phyloP scores from a whole-genome alignment of 2,888 invertebrate species.

The Amaurobius ferox region DNA sequence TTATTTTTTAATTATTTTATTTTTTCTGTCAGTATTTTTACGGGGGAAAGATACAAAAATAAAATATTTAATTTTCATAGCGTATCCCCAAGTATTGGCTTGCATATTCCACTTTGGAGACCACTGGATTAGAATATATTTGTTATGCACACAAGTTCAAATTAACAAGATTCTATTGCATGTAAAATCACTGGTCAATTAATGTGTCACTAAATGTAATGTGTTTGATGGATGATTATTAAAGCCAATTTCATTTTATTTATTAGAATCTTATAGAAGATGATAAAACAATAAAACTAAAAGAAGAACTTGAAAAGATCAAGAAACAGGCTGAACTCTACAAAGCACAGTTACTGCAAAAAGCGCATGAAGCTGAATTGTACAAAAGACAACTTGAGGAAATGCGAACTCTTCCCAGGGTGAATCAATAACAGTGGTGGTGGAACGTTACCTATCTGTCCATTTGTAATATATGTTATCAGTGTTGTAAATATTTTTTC shows the following conservation, averaged over 20 bases:
- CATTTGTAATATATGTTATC: conserved; percentile 29
- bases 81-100: too few species aligned
- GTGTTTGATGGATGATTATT: too few species aligned
- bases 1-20: too few species aligned
- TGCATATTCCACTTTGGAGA: too few species aligned
- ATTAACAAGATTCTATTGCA: too few species aligned
- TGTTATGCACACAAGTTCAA: too few species aligned
- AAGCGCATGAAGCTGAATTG: conserved; percentile 71
- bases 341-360: conserved; percentile 71
- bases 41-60: too few species aligned
- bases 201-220: too few species aligned
- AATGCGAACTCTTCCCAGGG: conserved; percentile 50
- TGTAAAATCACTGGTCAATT: too few species aligned
- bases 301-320: conserved; percentile 66
- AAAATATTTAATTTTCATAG: too few species aligned
- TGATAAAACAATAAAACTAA: conserved; percentile 61
- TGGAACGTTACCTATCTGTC: conserved; percentile 12
- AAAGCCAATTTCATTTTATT: background rate
- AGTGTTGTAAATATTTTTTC: conserved; percentile 49
- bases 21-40: too few species aligned
- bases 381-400: conserved; percentile 68
- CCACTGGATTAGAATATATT: too few species aligned
- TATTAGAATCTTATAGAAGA: background rate
- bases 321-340: conserved; percentile 71
- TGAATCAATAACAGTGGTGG: conserved; percentile 35